Conservation (phyloP, 2,888 invertebrate species). For the Theretra japonica region DNA sequence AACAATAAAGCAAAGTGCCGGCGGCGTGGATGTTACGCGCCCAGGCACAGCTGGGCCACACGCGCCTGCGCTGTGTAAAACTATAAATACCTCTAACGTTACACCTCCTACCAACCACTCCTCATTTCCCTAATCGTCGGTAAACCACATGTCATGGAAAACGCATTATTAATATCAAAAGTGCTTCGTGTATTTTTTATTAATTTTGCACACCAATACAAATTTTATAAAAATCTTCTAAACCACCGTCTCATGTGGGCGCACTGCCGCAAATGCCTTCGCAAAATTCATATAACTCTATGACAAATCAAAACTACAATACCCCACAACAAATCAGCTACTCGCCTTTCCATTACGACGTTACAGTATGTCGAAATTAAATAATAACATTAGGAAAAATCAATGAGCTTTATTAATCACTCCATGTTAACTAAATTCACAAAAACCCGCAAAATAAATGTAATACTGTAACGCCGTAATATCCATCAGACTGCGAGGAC, state of each 20-base stretch:
- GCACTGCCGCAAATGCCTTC: constrained; percentile 36
- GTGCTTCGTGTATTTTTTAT: constrained; percentile 51
- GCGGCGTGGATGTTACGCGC: constrained; percentile 36
- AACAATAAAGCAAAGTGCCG: constrained; percentile 60
- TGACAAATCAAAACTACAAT: constrained; percentile 21
- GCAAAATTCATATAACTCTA: constrained; percentile 27
- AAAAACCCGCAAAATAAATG: constrained; percentile 10
- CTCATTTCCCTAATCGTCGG: constrained; percentile 11
- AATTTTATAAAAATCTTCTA: constrained; percentile 55
- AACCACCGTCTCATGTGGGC: constrained; percentile 38
- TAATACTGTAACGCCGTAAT: constrained; percentile 27
- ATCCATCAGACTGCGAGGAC: neutral
- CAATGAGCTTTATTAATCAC: constrained; percentile 5
- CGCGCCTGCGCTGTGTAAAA: constrained; percentile 29
- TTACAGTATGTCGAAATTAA: constrained; percentile 24
- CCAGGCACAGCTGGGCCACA: constrained; percentile 33
- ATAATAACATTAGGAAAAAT: constrained; percentile 16
- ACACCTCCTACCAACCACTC: constrained; percentile 30
- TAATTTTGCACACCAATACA: constrained; percentile 53
- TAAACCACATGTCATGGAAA: constrained; percentile 45
- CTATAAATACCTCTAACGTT: constrained; percentile 30
- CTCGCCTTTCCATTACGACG: constrained; percentile 26
- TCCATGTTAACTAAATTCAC: neutral
- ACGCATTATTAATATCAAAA: constrained; percentile 58
- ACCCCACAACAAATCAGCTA: constrained; percentile 20